phyloP scores from a whole-genome alignment of 2,113 vertebrate genomes.

The Thamnaconus septentrionalis region DNA sequence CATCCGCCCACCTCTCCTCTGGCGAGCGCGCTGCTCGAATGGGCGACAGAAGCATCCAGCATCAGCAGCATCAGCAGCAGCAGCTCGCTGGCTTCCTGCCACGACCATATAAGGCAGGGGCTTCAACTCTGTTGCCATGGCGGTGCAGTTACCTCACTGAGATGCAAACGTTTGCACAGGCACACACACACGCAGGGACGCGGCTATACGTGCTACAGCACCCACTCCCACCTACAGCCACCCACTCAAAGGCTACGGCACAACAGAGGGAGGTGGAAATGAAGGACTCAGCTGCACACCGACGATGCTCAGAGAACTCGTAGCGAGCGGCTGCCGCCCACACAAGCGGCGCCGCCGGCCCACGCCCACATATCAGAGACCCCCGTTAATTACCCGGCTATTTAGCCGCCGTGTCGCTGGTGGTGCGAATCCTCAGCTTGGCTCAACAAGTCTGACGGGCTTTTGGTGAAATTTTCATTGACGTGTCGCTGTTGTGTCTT shows the following conservation, averaged over 20 bases:
- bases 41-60: slow-evolving; percentile 15
- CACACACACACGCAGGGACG: slow-evolving; percentile 31
- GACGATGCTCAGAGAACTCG: slow-evolving; percentile 20
- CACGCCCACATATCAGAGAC: slow-evolving; percentile 18
- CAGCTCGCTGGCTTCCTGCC: slow-evolving; percentile 41
- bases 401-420: slow-evolving; percentile 22
- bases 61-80: slow-evolving; percentile 7
- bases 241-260: slow-evolving; percentile 5
- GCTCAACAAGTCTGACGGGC: too few relatives aligned
- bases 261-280: slow-evolving; percentile 34
- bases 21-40: slow-evolving; percentile 34
- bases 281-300: slow-evolving; percentile 27
- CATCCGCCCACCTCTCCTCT: slow-evolving; percentile 62
- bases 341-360: slow-evolving; percentile 45
- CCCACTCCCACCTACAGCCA: too few relatives aligned
- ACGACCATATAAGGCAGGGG: slow-evolving; percentile 54
- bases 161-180: slow-evolving; percentile 40
- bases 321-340: slow-evolving; percentile 34
- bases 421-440: too few relatives aligned
- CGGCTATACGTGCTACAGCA: too few relatives aligned
- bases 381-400: slow-evolving; percentile 29
- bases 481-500: too few relatives aligned
- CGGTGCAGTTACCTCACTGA: slow-evolving; percentile 47
- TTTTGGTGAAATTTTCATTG: too few relatives aligned
- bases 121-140: slow-evolving; percentile 67